These are phyloP conservation scores for Oceanodroma tethys DNA, from an alignment of 2,113 vertebrate species.

Conservation along the genomic window DNA sequence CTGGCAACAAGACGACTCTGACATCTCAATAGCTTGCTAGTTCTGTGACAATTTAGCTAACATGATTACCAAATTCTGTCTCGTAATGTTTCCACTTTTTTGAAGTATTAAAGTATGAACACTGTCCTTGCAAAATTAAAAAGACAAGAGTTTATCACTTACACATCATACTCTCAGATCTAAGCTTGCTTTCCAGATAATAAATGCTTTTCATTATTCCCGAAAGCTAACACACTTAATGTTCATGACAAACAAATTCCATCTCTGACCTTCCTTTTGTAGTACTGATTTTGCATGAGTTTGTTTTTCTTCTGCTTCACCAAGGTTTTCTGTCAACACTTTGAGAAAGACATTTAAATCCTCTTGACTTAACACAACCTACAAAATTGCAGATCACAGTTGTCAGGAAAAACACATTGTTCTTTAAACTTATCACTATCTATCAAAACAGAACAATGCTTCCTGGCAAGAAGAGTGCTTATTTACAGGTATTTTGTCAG, in stretches of 20 bases:
- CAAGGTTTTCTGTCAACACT: conserved; percentile 88
- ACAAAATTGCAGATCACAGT: neutral
- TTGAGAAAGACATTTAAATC: conserved; percentile 87
- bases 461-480: neutral
- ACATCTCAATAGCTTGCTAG: neutral
- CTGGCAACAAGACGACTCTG: neutral
- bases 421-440: neutral
- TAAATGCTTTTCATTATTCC: neutral
- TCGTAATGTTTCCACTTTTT: neutral
- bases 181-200: neutral
- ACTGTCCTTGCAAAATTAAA: neutral
- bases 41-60: neutral
- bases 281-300: conserved; percentile 25
- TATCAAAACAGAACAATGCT: neutral
- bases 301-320: conserved; percentile 74
- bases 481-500: neutral
- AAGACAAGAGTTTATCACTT: neutral
- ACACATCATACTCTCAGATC: neutral
- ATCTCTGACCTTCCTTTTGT: conserved; percentile 64
- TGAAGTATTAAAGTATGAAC: neutral
- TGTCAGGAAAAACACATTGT: neutral
- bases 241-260: neutral
- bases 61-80: neutral
- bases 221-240: neutral
- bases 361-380: conserved; percentile 88